phyloP scores from a whole-genome alignment of 2,113 vertebrate species.

The Bubo scandiacus region DNA sequence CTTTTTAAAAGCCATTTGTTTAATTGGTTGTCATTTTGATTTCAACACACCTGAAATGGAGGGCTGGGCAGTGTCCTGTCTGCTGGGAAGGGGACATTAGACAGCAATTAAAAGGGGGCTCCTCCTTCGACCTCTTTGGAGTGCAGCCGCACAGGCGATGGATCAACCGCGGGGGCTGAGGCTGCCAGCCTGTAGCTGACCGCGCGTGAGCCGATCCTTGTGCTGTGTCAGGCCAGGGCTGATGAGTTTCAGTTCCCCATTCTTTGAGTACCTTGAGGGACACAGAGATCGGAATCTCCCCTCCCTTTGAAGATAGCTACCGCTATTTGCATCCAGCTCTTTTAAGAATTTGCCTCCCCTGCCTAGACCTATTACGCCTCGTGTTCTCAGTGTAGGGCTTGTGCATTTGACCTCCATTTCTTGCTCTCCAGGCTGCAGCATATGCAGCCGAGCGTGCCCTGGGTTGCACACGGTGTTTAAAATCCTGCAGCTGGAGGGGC shows the following conservation, averaged over 20 bases:
- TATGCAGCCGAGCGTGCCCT: not conserved
- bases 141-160: accelerated
- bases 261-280: not conserved
- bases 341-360: not conserved
- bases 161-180: not conserved
- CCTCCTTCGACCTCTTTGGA: not conserved
- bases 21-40: not conserved
- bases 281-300: not conserved
- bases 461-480: not conserved
- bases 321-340: not conserved
- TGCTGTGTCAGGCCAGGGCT: not conserved
- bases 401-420: accelerated
- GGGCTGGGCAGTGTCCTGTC: not conserved
- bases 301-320: not conserved
- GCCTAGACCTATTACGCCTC: not conserved
- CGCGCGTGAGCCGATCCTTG: not conserved
- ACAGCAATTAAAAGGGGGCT: not conserved
- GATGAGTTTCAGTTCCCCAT: not conserved
- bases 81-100: not conserved
- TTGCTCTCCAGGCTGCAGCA: not conserved
- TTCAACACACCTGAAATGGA: not conserved
- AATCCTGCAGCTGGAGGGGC: not conserved
- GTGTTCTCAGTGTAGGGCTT: accelerated
- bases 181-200: not conserved
- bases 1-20: not conserved